Conservation (phyloP, 1,140 invertebrate genomes). For the Varroa destructor region DNA sequence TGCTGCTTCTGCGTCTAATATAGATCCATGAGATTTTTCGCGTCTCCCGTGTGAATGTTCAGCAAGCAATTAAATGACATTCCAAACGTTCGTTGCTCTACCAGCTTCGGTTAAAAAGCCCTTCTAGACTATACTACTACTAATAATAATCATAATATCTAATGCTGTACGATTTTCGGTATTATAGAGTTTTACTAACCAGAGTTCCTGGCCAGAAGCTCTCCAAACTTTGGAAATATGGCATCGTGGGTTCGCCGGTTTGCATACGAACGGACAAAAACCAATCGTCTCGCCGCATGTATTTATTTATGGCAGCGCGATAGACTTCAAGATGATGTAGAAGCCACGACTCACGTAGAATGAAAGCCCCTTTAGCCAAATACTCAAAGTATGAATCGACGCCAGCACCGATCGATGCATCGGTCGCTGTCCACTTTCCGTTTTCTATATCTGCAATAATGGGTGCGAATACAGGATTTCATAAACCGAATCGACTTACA, state of each 20-base stretch:
- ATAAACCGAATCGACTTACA: not conserved
- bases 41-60: no score
- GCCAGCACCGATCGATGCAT: slow-evolving; percentile 78
- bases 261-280: slow-evolving; percentile 41
- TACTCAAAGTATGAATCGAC: slow-evolving; percentile 99
- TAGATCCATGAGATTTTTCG: no score
- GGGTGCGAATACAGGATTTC: not conserved
- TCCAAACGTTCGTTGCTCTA: not conserved
- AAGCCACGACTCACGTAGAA: slow-evolving; percentile 62
- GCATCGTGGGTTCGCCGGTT: slow-evolving; percentile 82
- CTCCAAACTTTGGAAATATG: slow-evolving; percentile 94
- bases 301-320: slow-evolving; percentile 61
- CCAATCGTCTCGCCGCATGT: slow-evolving; percentile 75
- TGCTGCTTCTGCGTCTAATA: no score
- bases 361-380: slow-evolving; percentile 75
- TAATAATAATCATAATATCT: slow-evolving; percentile 8
- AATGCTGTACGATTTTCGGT: not conserved
- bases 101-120: not conserved
- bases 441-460: slow-evolving; percentile 58
- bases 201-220: slow-evolving; percentile 95
- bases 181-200: slow-evolving; percentile 43
- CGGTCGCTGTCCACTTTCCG: slow-evolving; percentile 90
- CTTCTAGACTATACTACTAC: no score
- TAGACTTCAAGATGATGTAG: slow-evolving; percentile 50
- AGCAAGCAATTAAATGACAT: not conserved